These are phyloP conservation scores for Syritta pipiens DNA, from an alignment of 2,888 invertebrate genomes.

Conservation along the genomic window DNA sequence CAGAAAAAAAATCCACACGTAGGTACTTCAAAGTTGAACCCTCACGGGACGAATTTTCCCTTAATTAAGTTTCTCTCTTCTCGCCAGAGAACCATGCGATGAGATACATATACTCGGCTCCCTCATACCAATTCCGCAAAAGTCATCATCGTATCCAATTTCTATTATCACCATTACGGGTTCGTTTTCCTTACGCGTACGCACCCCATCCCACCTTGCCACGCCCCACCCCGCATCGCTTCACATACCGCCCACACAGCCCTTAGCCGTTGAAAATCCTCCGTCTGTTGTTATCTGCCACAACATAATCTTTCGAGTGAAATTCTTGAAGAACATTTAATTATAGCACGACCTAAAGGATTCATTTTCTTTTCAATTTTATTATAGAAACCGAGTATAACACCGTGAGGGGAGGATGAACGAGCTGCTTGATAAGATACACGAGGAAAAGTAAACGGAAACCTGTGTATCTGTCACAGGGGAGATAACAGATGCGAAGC, in stretches of 20 bases:
- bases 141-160: constrained; percentile 8
- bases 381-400: background rate
- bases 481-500: background rate
- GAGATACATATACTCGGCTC: background rate
- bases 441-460: background rate
- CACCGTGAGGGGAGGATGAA: too few species aligned
- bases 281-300: background rate
- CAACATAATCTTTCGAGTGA: constrained; percentile 1
- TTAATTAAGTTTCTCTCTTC: constrained; percentile 1
- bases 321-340: constrained; percentile 7
- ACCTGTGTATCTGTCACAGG: background rate
- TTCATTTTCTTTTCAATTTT: constrained; percentile 19
- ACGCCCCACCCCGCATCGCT: too few species aligned
- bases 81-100: background rate
- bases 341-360: constrained; percentile 18
- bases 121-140: background rate
- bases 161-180: constrained; percentile 3
- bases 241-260: too few species aligned
- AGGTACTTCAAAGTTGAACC: background rate
- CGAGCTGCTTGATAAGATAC: background rate
- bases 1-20: background rate
- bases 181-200: background rate
- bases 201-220: too few species aligned
- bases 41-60: background rate
- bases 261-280: too few species aligned